These are phyloP conservation scores for Rhinella marina DNA, from an alignment of 2,797 vertebrate genomes.

Conservation along the genomic window DNA sequence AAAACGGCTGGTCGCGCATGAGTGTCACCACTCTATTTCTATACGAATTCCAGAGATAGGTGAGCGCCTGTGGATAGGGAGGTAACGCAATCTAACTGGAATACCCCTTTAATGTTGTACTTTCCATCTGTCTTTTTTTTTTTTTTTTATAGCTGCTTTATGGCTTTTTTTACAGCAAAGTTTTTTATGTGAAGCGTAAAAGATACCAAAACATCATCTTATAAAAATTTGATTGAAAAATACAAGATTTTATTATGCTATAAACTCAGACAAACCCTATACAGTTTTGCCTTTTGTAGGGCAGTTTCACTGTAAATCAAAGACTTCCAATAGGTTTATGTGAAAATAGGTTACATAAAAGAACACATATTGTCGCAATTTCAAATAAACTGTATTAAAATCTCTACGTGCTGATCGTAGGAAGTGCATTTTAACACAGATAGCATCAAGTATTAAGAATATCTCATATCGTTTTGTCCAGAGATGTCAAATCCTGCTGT, in stretches of 20 bases:
- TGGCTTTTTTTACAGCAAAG: background rate
- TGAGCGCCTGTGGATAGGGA: too few relatives aligned
- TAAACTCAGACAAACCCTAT: background rate
- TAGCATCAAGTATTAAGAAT: too few relatives aligned
- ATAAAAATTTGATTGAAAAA: background rate
- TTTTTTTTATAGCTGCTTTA: background rate
- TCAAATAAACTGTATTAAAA: background rate
- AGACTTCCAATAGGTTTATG: background rate
- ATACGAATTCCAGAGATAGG: too few relatives aligned
- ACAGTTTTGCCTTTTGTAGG: background rate
- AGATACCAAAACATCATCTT: background rate
- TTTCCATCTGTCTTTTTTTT: background rate
- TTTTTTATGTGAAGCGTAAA: background rate
- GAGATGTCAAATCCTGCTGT: too few relatives aligned
- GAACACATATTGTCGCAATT: background rate
- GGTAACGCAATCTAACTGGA: too few relatives aligned
- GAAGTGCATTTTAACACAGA: background rate
- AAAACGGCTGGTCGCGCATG: too few relatives aligned
- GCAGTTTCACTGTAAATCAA: background rate
- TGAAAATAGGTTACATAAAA: background rate
- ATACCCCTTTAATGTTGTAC: background rate
- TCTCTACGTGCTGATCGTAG: background rate
- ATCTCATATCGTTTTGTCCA: too few relatives aligned
- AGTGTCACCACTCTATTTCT: too few relatives aligned
- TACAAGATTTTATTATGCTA: background rate